phyloP scores from a whole-genome alignment of 2,888 invertebrate genomes.

The Unio delphinus region DNA sequence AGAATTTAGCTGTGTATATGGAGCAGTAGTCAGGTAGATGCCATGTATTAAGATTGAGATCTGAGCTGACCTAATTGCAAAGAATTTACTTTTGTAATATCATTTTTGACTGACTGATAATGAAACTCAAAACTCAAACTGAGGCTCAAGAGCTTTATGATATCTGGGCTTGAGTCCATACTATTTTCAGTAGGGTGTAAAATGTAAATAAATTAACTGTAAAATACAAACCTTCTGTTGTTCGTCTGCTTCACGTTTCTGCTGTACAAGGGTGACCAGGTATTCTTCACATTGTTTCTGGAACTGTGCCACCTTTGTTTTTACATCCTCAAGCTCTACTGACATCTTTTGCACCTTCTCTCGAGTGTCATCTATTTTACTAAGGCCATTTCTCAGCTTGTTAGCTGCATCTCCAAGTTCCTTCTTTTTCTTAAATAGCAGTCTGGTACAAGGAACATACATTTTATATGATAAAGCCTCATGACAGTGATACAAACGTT shows the following conservation, averaged over 20 bases:
- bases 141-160: too few relatives aligned
- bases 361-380: slow-evolving; percentile 89
- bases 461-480: background rate
- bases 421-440: slow-evolving; percentile 81
- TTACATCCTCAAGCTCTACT: slow-evolving; percentile 84
- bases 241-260: slow-evolving; percentile 87
- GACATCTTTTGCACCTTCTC: slow-evolving; percentile 88
- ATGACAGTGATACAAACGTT: background rate
- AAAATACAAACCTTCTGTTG: slow-evolving; percentile 77
- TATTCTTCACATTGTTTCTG: slow-evolving; percentile 89
- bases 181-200: too few relatives aligned
- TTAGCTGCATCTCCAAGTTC: slow-evolving; percentile 83
- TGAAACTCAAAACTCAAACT: too few relatives aligned
- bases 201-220: too few relatives aligned
- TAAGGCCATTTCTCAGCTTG: slow-evolving; percentile 84
- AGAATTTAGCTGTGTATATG: too few relatives aligned
- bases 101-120: too few relatives aligned
- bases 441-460: slow-evolving; percentile 72
- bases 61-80: too few relatives aligned
- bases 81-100: too few relatives aligned
- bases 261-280: slow-evolving; percentile 84
- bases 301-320: slow-evolving; percentile 79
- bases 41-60: too few relatives aligned
- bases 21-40: too few relatives aligned
- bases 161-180: too few relatives aligned